Evolutionary conservation across 2,113 vertebrate genomes (phyloP), one percentile per base, ranked within the genome.

Genomic region (Pimephales promelas): DNA sequence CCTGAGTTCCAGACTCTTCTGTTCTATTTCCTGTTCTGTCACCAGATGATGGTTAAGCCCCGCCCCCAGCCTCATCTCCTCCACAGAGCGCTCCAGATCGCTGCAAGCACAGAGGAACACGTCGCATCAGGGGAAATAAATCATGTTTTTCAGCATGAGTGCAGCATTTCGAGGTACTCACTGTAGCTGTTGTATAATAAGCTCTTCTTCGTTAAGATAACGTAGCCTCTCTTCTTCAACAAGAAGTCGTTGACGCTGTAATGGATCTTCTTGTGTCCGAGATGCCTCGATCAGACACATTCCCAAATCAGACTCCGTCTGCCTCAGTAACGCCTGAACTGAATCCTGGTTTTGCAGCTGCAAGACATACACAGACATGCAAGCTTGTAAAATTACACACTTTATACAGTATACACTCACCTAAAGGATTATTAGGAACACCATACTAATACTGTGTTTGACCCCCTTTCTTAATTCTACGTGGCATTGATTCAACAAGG

Each of bases 171-270:
- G 34, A 70, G 20, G 66, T 10, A 91, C 97, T 97, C 92, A 99
- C 98, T 98, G 98, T 86, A 99, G 95, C 91, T 98, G 96, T 90
- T 99, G 98, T 72, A 96, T 97, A 80, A 99, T 97, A 24, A 98
- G 95, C 89, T 99, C 97, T 92, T 99, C 97, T 90, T 99, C 97
- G 73, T 98, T 98, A 66, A 99, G 96, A 91, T 99, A 99, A 66
- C 97, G 97, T 36, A 98, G 95, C 88, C 98, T 90, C 84, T 99
- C 98, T 90, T 99, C 97, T 87, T 99, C 98, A 93, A 99, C 98
- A 66, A 99, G 91, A 87, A 96, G 96, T 90, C 98, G 96, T 94
- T 99, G 98, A 70, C 98, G 96, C 93, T 99, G 98, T 80, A 99
- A 94, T 0, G 98, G 98, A 89, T 99, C 97, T 92, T 99, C 98